Base-by-base conservation (phyloP, 2,888 invertebrate genomes). In the Pinctada fucata region DNA sequence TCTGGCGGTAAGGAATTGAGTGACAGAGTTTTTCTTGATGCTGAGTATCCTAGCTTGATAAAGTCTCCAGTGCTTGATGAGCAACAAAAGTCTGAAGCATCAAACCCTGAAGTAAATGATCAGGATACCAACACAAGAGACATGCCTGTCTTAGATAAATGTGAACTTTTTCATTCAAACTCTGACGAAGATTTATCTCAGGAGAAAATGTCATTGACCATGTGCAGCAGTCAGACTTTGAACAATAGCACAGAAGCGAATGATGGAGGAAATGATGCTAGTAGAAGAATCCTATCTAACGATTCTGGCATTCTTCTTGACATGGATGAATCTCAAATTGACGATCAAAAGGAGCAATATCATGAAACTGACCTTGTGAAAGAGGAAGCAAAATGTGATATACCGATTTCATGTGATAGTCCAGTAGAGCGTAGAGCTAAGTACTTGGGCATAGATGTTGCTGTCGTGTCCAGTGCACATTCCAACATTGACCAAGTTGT, bases 101-200 rank as follows among this genome's bases (percentile, higher is more conserved):
- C 49, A 6, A 49, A 65, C 13, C n/a, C 5, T 13, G n/a, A n/a
- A 65, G 65, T 31, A 10, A 31, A 65, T 13, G 65, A 31, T 16
- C 16, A 65, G n/a, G 65, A 65, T 16, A 65, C 65, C 58, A 63
- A 73, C 31, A 63, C 64, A 48, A 72, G 72, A 16, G 76, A 77
- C 45, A 77, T 77, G 71, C 76, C 76, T 4, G 76, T 77, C 3
- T 52, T 77, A n/a, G 76, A 77, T 45, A 58, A 75, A 31, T 75
- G 69, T 69, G 69, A 47, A 3, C 50, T 51, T 48, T 69, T 50
- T 49, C 50, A 50, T 3, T 69, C 69, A 49, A 69, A 69, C 50
- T 5, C 4, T 65, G 68, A 68, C 48, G 48, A 45, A 68, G 31
- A 6, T 31, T 13, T 47, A 45, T 3, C 45, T 45, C 31, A n/a